A percentile compares a stretch with the other conserved stretches of the same genome.
These are phyloP conservation scores for Catharus fuscescens DNA, from an alignment of 2,113 vertebrate genomes.

Conservation along the genomic window DNA sequence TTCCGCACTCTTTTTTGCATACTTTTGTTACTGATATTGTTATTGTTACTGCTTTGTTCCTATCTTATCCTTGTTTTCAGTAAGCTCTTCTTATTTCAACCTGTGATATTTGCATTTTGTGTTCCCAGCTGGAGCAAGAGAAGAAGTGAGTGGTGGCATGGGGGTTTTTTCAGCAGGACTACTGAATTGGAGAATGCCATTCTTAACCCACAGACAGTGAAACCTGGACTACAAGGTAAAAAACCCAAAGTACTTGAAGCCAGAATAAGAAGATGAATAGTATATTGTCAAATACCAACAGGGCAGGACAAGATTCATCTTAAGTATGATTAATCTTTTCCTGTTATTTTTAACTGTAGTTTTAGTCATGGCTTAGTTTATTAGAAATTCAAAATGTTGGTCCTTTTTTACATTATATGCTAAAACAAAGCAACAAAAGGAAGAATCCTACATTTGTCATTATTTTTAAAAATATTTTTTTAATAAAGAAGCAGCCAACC, in stretches of 20 bases:
- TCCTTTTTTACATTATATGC: not conserved
- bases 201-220: not conserved
- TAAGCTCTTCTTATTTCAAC: not conserved
- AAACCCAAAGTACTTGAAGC: not conserved
- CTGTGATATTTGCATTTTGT: not conserved
- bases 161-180: not conserved
- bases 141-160: accelerated
- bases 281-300: not conserved
- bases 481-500: not conserved
- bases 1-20: not conserved
- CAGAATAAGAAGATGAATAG: not conserved
- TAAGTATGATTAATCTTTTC: not conserved
- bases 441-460: not conserved
- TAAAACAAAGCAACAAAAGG: not conserved
- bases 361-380: not conserved
- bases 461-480: not conserved
- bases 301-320: not conserved
- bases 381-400: not conserved
- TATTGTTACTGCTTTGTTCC: not conserved
- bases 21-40: not conserved
- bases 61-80: not conserved
- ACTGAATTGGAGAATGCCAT: not conserved
- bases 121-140: not conserved
- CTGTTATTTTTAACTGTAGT: not conserved
- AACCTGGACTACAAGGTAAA: not conserved